phyloP scores from a whole-genome alignment of 2,797 vertebrate species.

The Dipus sagitta region DNA sequence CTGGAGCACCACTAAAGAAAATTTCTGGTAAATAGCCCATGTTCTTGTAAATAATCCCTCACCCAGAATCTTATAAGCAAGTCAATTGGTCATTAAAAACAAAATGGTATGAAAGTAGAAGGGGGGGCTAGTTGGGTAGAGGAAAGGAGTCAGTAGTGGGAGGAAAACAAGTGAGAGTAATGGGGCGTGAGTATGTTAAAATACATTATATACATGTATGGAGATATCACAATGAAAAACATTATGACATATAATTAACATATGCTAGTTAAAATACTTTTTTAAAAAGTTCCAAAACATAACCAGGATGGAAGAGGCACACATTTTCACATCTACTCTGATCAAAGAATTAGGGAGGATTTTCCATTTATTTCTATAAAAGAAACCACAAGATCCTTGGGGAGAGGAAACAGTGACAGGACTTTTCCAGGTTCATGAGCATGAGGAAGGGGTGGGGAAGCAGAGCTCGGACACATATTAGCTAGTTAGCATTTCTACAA shows the following conservation, averaged over 20 bases:
- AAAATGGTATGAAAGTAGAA: too few species aligned
- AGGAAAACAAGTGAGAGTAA: too few species aligned
- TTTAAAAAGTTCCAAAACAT: not conserved
- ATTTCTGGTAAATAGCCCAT: too few species aligned
- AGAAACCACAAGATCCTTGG: not conserved
- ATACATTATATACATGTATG: too few species aligned
- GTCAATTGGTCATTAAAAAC: too few species aligned
- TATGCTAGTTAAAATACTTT: not conserved
- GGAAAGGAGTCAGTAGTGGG: too few species aligned
- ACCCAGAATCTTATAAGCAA: too few species aligned
- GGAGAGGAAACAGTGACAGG: not conserved
- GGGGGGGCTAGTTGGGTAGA: too few species aligned
- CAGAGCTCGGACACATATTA: not conserved
- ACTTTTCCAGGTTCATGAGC: not conserved
- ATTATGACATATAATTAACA: too few species aligned
- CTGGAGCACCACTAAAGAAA: not conserved
- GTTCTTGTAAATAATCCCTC: too few species aligned
- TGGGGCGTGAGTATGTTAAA: too few species aligned
- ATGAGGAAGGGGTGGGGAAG: not conserved
- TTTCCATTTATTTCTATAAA: not conserved
- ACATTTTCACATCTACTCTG: not conserved
- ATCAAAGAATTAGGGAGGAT: not conserved
- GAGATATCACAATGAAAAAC: too few species aligned
- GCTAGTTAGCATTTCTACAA: not conserved
- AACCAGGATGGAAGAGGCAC: not conserved